Conservation (phyloP, 1,140 invertebrate genomes). For the Drosophila fuyamai region DNA sequence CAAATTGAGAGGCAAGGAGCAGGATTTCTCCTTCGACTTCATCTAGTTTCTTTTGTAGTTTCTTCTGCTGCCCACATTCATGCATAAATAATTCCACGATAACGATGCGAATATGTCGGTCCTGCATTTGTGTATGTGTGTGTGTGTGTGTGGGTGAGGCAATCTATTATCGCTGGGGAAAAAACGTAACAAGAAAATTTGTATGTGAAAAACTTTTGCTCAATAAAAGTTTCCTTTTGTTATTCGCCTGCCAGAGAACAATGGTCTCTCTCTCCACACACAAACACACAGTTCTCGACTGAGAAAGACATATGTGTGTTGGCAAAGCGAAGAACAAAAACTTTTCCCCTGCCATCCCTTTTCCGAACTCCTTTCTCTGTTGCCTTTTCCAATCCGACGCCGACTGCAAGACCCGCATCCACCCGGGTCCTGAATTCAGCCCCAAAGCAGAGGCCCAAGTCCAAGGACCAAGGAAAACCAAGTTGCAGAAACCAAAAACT, state of each 20-base stretch:
- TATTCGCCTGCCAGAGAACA: constrained; percentile 68
- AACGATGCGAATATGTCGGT: constrained; percentile 66
- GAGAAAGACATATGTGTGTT: constrained; percentile 57
- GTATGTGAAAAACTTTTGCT: constrained; percentile 78
- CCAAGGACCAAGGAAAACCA: constrained; percentile 18
- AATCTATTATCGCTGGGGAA: constrained; percentile 74
- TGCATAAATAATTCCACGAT: constrained; percentile 79
- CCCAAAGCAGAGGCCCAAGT: not conserved
- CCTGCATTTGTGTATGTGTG: constrained; percentile 16
- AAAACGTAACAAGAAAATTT: constrained; percentile 73
- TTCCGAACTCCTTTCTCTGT: constrained; percentile 31
- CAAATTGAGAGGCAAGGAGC: constrained; percentile 55
- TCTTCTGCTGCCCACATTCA: constrained; percentile 52
- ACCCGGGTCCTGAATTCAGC: constrained; percentile 1
- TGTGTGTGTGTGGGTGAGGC: constrained; percentile 39
- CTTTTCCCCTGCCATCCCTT: constrained; percentile 38
- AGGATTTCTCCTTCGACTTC: constrained; percentile 23
- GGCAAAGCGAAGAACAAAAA: constrained; percentile 50
- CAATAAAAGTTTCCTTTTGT: constrained; percentile 81
- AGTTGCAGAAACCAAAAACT: constrained; percentile 63
- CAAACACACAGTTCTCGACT: constrained; percentile 1
- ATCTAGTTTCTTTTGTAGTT: constrained; percentile 51
- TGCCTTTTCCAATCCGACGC: constrained; percentile 47
- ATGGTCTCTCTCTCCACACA: constrained; percentile 39
- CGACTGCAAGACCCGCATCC: constrained; percentile 48